These are phyloP conservation scores for Forbesichthys agassizii DNA, from an alignment of 2,113 vertebrate species.

Conservation along the genomic window DNA sequence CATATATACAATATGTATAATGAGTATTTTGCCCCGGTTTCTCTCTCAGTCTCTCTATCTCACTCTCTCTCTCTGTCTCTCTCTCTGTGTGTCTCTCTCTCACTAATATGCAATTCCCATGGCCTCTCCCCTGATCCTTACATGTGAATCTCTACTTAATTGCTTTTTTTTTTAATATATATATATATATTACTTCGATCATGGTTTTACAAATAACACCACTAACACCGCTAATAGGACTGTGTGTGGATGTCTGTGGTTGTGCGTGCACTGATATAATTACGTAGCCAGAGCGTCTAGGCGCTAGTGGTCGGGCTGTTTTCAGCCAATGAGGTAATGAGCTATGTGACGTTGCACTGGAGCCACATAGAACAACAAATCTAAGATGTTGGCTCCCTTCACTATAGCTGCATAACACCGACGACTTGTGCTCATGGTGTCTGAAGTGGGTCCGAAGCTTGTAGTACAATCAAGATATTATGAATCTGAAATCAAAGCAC, in stretches of 20 bases:
- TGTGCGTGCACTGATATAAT: constrained; percentile 25
- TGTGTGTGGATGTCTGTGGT: constrained; percentile 31
- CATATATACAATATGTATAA: background rate
- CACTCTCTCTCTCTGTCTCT: no score
- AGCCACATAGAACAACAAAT: constrained; percentile 2
- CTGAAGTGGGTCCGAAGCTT: no score
- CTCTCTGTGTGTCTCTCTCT: background rate
- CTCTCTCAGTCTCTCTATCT: no score
- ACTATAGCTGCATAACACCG: no score
- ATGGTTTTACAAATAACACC: constrained; percentile 34
- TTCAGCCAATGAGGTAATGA: constrained; percentile 6
- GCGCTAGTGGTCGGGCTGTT: constrained; percentile 27
- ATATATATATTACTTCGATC: constrained; percentile 38
- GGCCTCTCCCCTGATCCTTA: constrained; percentile 28
- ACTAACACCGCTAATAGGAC: constrained; percentile 10
- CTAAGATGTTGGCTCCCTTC: no score
- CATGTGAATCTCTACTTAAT: constrained; percentile 49
- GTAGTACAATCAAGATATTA: no score
- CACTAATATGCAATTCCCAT: constrained; percentile 26
- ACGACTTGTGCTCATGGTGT: no score
- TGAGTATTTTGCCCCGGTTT: no score
- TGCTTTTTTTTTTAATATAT: constrained; percentile 51
- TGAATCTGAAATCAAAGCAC: constrained; percentile 22
- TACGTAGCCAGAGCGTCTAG: constrained; percentile 15
- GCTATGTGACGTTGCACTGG: constrained; percentile 33